Base-by-base conservation (phyloP, 2,888 invertebrate species). In the Drosophila mayaguana region DNA sequence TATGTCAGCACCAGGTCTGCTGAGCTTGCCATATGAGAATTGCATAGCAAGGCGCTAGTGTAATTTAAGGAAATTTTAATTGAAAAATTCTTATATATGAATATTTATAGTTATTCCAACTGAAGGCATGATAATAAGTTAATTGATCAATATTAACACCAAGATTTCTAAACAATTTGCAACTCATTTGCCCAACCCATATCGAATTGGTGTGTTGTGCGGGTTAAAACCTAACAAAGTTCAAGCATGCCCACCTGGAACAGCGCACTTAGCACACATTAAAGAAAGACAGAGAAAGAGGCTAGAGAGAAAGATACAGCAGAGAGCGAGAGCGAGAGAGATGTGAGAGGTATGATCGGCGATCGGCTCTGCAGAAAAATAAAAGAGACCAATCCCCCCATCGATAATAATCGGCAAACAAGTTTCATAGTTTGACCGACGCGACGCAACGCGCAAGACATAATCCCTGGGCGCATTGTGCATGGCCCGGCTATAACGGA, bases 341-440 rank as follows among this genome's bases (percentile, higher is more conserved):
- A 73, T 56, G 18, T 60, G 64, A 78, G 36, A 25, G 36, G 38
- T 11, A 34, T 64, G 77, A 73, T 78, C 50, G 63, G 57, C 66
- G 56, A 78, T 81, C 65, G 63, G 46, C 60, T 63, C 48, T 57
- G 60, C 48, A 62, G 68, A 54, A 56, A 63, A 43, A 42, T 18
- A 45, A 64, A 67, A 78, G 51, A 63, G 79, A 74, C 68, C 79
- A 75, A 68, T 62, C 72, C 70, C 55, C 64, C 72, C 53, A 83
- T 83, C 80, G 83, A 82, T 88, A 72, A 80, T 84, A 88, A 83
- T 83, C 83, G 83, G 64, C 66, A 77, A 87, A 89, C 84, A 76
- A 88, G 83, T 84, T 88, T 72, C 64, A 63, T 79, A 64, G 72
- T 72, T 68, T 81, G 79, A 78, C 64, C 67, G 60, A 61, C 69